These are phyloP conservation scores for Liposcelis brunnea DNA, from an alignment of 2,888 invertebrate genomes.

Conservation along the genomic window DNA sequence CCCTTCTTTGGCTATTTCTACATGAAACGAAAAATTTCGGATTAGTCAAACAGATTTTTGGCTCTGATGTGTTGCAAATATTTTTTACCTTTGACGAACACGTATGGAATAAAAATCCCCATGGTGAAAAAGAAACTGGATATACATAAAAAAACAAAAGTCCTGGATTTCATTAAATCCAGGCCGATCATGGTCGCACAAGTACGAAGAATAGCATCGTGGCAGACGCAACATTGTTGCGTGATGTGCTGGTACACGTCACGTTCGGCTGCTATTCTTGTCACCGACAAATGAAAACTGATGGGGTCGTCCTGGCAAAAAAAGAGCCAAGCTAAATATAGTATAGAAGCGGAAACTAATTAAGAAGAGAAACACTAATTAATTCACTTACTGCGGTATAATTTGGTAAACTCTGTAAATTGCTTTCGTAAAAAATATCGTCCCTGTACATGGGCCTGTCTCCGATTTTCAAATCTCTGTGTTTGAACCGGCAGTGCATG, in stretches of 20 bases:
- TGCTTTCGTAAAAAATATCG: conserved; percentile 83
- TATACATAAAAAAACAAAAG: conserved; percentile 70
- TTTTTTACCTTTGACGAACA: conserved; percentile 41
- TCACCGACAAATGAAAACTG: conserved; percentile 69
- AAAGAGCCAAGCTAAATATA: too few species aligned
- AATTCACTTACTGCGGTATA: conserved; percentile 44
- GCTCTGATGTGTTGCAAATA: too few species aligned
- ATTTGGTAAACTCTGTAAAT: conserved; percentile 64
- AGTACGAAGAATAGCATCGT: conserved; percentile 58
- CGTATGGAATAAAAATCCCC: conserved; percentile 89
- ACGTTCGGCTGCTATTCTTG: conserved; percentile 56
- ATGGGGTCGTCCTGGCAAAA: conserved; percentile 23
- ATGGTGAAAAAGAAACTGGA: conserved; percentile 89
- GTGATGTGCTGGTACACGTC: conserved; percentile 42
- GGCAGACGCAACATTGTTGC: conserved; percentile 42
- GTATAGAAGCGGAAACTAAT: too few species aligned
- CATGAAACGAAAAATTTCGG: too few species aligned
- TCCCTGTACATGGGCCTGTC: conserved; percentile 66
- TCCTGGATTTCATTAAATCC: conserved; percentile 63
- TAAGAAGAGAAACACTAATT: too few species aligned
- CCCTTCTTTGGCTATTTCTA: too few species aligned
- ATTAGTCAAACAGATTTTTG: too few species aligned
- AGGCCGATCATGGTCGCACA: conserved; percentile 76
- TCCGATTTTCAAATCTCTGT: neutral
- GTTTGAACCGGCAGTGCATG: too few species aligned